Evolutionary conservation across 2,797 vertebrate species (phyloP), one percentile per base, ranked within the genome.

Genomic region (Rhinogobio ventralis): DNA sequence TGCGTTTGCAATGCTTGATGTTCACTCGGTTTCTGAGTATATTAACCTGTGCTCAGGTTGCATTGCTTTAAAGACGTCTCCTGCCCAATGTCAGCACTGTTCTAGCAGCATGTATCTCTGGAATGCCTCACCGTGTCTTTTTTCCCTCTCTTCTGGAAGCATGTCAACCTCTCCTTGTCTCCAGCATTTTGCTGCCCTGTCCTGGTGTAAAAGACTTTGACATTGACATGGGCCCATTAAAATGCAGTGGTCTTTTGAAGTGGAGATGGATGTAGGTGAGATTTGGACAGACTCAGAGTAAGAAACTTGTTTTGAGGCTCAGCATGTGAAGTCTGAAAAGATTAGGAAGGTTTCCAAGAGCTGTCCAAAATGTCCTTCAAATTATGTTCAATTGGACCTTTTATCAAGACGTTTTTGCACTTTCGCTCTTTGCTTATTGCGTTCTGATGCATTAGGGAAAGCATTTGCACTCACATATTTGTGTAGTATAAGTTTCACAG

Each of bases 121-220:
- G 57, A 82, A 86, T 82, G 79, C 82, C 23, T 57, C 95, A 95
- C 94, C 92, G 94, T 95, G 95, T 96, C 95, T 96, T 96, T 95
- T 94, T 93, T 42, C n/a, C 67, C 25, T 82, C 85, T 91, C 87
- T 91, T 91, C 89, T 93, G 89, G 90, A 92, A 94, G 95, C 96
- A 96, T 96, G 96, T 94, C 64, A 91, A 91, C 93, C 93, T 94
- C 90, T 92, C 92, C 91, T 89, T 92, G 88, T 91, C 92, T 93
- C 90, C 93, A 90, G 91, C 81, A 10, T 90, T 93, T 91, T 94
- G 90, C 82, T 92, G 88, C 92, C 92, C 89, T 90, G 92, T 90
- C 93, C 86, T 85, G 91, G 39, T 83, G 66, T 71, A 86, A 82
- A 88, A 87, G 91, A 85, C 87, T 71, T 42, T 45, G 42, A 39